These are phyloP conservation scores for Oenanthe melanoleuca DNA, from an alignment of 2,113 vertebrate genomes.

Conservation along the genomic window DNA sequence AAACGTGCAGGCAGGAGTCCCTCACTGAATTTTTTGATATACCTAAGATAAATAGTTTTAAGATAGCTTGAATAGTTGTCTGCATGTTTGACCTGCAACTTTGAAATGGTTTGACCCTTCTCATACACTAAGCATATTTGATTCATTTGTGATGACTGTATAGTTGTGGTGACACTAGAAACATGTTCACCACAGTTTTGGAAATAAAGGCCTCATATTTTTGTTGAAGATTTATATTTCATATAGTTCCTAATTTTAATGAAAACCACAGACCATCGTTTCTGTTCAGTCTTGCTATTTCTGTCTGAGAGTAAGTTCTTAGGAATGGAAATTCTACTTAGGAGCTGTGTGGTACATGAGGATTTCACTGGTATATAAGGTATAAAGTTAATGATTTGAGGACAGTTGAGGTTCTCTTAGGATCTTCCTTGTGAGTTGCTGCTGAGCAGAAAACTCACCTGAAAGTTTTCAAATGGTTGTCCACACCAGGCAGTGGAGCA, in stretches of 20 bases:
- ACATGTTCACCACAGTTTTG: background rate
- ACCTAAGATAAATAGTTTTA: background rate
- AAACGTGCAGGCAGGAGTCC: background rate
- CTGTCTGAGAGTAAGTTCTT: background rate
- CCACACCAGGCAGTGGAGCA: background rate
- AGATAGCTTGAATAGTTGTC: background rate
- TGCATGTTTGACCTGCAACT: background rate
- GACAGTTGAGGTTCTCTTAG: background rate
- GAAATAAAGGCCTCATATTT: background rate
- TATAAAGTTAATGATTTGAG: background rate
- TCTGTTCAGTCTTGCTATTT: background rate
- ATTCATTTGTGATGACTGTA: background rate
- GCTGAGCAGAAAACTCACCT: background rate
- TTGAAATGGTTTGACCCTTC: background rate
- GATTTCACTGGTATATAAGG: background rate
- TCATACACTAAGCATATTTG: accelerated
- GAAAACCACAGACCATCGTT: background rate
- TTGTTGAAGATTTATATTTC: background rate
- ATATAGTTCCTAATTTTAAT: background rate
- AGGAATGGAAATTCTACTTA: background rate
- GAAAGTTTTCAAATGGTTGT: background rate
- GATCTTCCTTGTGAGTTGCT: background rate
- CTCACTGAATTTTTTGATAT: background rate
- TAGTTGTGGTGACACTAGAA: background rate
- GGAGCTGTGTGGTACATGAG: background rate